phyloP scores from a whole-genome alignment of 2,113 vertebrate species.

The Todiramphus saurophagus region DNA sequence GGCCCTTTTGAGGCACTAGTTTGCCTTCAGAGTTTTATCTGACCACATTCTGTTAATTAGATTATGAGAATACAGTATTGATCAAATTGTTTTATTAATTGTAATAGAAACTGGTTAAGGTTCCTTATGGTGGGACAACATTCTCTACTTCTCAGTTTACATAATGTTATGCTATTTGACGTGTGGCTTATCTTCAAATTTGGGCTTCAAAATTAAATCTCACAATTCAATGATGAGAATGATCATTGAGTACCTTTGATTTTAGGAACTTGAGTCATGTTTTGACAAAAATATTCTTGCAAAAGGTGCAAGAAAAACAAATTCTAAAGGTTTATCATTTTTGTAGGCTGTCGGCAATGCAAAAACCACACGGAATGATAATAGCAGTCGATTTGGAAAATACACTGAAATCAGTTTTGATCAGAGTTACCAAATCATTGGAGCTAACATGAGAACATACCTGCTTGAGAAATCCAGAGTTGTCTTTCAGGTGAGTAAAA shows the following conservation, averaged over 20 bases:
- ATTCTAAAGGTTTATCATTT: not conserved
- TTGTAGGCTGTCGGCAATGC: slow-evolving; percentile 94
- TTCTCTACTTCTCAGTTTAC: not conserved
- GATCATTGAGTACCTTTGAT: not conserved
- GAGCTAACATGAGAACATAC: slow-evolving; percentile 97
- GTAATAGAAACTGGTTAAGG: not conserved
- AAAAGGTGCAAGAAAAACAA: not conserved
- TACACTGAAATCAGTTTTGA: slow-evolving; percentile 98
- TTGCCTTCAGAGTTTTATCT: not conserved
- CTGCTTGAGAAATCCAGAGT: slow-evolving; percentile 97
- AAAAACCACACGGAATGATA: slow-evolving; percentile 97
- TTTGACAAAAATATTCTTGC: not conserved
- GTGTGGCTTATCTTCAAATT: not conserved
- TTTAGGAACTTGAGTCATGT: not conserved
- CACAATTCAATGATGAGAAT: not conserved
- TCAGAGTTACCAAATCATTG: slow-evolving; percentile 86
- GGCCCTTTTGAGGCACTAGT: not conserved
- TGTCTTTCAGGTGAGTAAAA: slow-evolving; percentile 87
- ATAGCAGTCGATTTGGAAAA: slow-evolving; percentile 97
- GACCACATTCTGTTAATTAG: not conserved
- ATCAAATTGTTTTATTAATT: not conserved
- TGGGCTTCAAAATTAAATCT: not conserved
- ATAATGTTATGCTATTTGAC: not conserved
- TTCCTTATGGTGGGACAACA: not conserved
- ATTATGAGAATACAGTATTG: not conserved